These are phyloP conservation scores for Sminthurides aquaticus DNA, from an alignment of 2,888 invertebrate genomes.

Conservation along the genomic window DNA sequence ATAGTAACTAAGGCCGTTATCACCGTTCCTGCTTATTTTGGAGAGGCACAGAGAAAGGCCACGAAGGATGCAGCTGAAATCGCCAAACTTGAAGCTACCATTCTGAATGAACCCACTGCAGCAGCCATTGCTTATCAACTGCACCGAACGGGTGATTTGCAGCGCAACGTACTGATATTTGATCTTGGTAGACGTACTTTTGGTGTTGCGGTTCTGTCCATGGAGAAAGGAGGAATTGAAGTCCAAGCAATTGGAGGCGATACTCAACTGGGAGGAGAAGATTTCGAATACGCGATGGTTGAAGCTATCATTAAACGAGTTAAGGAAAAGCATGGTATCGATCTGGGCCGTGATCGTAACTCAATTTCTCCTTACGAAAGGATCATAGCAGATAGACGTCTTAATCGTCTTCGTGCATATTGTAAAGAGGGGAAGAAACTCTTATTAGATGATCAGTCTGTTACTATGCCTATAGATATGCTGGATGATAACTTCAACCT, in stretches of 20 bases:
- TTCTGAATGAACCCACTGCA: conserved; percentile 84
- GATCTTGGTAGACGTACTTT: conserved; percentile 36
- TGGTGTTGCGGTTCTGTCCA: conserved; percentile 28
- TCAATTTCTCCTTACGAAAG: background rate
- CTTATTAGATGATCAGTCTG: background rate
- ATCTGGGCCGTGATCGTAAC: background rate
- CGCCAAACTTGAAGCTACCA: conserved; percentile 77
- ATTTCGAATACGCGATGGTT: conserved; percentile 21
- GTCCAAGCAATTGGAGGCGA: conserved; percentile 17
- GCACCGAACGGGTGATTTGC: conserved; percentile 6
- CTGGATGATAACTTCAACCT: conserved; percentile 12
- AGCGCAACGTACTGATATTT: conserved; percentile 22
- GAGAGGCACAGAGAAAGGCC: conserved; percentile 60
- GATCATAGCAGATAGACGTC: background rate
- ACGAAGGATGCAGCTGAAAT: conserved; percentile 73
- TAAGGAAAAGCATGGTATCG: conserved; percentile 1
- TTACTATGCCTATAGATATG: background rate
- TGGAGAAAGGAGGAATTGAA: conserved; percentile 11
- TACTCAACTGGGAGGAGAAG: conserved; percentile 24
- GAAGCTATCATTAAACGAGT: conserved; percentile 1
- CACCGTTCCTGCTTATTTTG: conserved; percentile 73
- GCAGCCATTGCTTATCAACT: conserved; percentile 54
- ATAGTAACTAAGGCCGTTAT: conserved; percentile 67
- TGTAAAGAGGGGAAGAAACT: background rate
- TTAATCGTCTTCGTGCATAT: background rate